Conservation (phyloP, 2,797 vertebrate species). For the Pitangus sulphuratus region DNA sequence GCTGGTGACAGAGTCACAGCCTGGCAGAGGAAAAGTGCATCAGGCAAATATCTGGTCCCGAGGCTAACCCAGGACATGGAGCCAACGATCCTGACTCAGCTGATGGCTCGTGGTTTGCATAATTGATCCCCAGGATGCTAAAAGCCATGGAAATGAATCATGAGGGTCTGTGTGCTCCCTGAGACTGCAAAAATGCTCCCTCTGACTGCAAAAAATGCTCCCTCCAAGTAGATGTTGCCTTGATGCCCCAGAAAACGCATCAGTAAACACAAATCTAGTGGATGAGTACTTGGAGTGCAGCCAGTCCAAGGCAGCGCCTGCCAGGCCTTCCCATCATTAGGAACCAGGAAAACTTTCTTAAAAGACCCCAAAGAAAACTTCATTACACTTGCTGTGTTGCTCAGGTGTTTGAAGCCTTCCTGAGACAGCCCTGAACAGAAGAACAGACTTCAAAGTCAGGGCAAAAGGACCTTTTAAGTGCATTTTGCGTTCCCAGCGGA, state of each 20-base stretch:
- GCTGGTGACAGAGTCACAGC: not conserved
- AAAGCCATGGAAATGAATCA: constrained; percentile 27
- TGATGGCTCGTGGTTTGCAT: not conserved
- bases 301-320: not conserved
- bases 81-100: constrained; percentile 49
- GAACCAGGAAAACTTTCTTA: constrained; percentile 23
- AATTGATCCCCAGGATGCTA: constrained; percentile 19
- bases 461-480: constrained; percentile 4
- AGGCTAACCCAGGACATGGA: not conserved
- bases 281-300: constrained; percentile 28
- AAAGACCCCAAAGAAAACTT: constrained; percentile 1
- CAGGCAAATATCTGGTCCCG: not conserved
- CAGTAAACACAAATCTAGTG: constrained; percentile 28
- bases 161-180: not conserved
- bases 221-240: not conserved
- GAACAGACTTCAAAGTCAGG: constrained; percentile 45
- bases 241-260: constrained; percentile 38
- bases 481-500: not conserved
- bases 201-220: not conserved
- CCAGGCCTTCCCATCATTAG: not conserved
- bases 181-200: not conserved
- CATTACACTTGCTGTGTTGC: not conserved
- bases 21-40: not conserved
- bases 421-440: not conserved
- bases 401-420: constrained; percentile 3